These are phyloP conservation scores for Hystrix cristata DNA, from an alignment of 2,113 vertebrate species.

Conservation along the genomic window DNA sequence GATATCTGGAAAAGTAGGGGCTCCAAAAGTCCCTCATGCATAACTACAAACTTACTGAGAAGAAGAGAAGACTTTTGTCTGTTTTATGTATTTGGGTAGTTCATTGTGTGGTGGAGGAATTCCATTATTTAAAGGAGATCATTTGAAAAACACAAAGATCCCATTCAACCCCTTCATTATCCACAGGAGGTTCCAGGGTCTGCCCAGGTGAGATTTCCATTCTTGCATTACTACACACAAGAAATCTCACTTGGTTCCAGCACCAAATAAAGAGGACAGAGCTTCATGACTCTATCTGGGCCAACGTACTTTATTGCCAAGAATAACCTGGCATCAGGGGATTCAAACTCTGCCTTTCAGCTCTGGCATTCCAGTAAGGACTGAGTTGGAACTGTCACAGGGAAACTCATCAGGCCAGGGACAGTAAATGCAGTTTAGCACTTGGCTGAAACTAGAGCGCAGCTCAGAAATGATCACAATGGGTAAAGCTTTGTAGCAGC, in stretches of 20 bases:
- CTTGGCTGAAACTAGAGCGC: constrained; percentile 30
- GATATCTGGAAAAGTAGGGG: not conserved
- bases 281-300: constrained; percentile 46
- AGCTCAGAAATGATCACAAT: constrained; percentile 46
- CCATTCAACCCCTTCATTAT: not conserved
- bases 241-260: constrained; percentile 10
- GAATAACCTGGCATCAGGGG: constrained; percentile 63
- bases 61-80: not conserved
- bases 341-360: constrained; percentile 65
- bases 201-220: not conserved
- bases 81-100: not conserved
- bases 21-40: not conserved
- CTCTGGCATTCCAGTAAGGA: constrained; percentile 47
- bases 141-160: not conserved
- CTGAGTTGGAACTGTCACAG: constrained; percentile 15
- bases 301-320: constrained; percentile 60
- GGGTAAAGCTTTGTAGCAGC: constrained; percentile 25
- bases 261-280: constrained; percentile 20
- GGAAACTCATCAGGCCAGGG: constrained; percentile 10
- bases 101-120: not conserved
- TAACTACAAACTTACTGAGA: not conserved
- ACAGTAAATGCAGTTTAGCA: constrained; percentile 50
- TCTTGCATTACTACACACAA: not conserved
- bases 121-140: constrained; percentile 29
- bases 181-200: not conserved